Conservation (phyloP, 1,140 invertebrate genomes). For the Cydia amplana region DNA sequence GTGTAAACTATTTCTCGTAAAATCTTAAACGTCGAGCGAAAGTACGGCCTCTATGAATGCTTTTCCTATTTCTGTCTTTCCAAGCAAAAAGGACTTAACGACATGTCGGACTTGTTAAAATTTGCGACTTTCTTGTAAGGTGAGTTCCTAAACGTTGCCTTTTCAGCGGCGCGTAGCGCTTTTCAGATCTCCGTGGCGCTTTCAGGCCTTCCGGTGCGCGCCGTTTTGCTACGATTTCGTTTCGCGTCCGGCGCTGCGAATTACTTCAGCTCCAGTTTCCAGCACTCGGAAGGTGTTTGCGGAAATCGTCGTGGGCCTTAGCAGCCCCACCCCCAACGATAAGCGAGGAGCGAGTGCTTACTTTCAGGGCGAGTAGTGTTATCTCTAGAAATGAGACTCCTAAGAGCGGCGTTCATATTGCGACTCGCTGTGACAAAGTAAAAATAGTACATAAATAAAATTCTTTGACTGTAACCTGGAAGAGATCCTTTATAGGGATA, state of each 20-base stretch:
- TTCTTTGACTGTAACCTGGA: too few relatives aligned
- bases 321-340: neutral
- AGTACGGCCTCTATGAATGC: constrained; percentile 27
- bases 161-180: constrained; percentile 14
- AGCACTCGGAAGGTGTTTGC: constrained; percentile 28
- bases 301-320: neutral
- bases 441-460: too few relatives aligned
- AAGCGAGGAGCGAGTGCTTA: neutral
- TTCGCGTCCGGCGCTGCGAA: constrained; percentile 21
- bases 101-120: neutral
- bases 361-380: too few relatives aligned
- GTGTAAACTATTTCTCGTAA: constrained; percentile 28
- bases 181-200: constrained; percentile 15
- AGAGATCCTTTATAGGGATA: too few relatives aligned
- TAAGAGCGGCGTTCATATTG: too few relatives aligned
- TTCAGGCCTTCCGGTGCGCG: constrained; percentile 9
- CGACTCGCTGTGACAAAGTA: too few relatives aligned
- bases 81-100: constrained; percentile 1
- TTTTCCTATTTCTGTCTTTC: neutral
- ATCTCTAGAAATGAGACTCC: too few relatives aligned
- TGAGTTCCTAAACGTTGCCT: constrained; percentile 3
- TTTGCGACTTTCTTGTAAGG: neutral
- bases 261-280: constrained; percentile 30
- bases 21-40: constrained; percentile 26
- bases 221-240: constrained; percentile 18